These are phyloP conservation scores for Trachemys scripta DNA, from an alignment of 2,113 vertebrate species.

Conservation along the genomic window DNA sequence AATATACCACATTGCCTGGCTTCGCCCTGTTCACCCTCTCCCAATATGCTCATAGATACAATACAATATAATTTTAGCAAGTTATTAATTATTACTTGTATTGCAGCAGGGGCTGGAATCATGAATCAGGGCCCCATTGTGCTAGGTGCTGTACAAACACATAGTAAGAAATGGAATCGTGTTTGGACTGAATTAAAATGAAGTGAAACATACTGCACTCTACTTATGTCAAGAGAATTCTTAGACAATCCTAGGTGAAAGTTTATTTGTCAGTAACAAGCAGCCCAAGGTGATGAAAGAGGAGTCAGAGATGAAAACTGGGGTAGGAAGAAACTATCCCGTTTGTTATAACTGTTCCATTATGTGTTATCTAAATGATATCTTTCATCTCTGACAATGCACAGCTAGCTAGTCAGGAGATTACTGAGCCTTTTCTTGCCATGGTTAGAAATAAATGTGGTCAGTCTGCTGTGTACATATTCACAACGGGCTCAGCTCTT, in stretches of 20 bases:
- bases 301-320: neutral
- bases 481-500: neutral
- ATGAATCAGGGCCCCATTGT: neutral
- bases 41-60: neutral
- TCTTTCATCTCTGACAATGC: neutral
- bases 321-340: neutral
- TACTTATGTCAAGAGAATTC: neutral
- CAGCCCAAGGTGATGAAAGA: neutral
- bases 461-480: neutral
- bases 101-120: neutral
- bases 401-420: neutral
- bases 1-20: neutral
- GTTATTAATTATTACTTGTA: neutral
- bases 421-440: neutral
- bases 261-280: neutral
- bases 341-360: neutral
- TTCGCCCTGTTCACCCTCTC: neutral
- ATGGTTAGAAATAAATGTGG: neutral
- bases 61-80: neutral
- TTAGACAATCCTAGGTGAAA: neutral
- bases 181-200: neutral
- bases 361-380: neutral
- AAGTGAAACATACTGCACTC: neutral
- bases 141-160: neutral
- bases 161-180: neutral